These are phyloP conservation scores for Phataginus tricuspis DNA, from an alignment of 2,797 vertebrate genomes.

Conservation along the genomic window DNA sequence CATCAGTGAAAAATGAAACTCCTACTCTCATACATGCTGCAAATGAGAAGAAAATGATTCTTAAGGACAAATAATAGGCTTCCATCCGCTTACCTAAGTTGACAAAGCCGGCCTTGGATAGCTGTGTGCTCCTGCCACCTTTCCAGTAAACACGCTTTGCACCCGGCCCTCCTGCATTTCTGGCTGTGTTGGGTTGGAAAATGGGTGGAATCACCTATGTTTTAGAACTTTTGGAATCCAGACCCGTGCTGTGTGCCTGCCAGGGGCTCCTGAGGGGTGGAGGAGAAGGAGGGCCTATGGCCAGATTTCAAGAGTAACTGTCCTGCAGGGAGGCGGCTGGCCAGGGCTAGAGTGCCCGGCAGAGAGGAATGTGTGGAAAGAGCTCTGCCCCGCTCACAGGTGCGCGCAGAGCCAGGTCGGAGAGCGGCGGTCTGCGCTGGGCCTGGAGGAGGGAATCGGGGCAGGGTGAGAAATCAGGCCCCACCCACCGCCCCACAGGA, in stretches of 20 bases:
- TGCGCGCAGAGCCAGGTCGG: background rate
- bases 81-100: background rate
- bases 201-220: fast-evolving
- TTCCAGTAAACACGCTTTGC: background rate
- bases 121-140: fast-evolving
- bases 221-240: background rate
- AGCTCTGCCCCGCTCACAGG: too few species aligned
- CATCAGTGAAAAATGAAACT: background rate
- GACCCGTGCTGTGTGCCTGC: background rate
- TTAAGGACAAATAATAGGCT: background rate
- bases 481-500: background rate
- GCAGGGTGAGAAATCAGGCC: fast-evolving
- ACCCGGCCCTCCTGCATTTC: background rate
- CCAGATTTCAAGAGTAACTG: background rate
- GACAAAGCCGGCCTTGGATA: fast-evolving
- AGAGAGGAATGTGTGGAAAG: fast-evolving
- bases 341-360: background rate
- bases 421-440: fast-evolving
- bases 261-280: fast-evolving
- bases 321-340: fast-evolving
- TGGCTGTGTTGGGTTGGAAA: fast-evolving
- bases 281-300: background rate
- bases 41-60: background rate
- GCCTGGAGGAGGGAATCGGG: background rate
- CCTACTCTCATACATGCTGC: background rate